A percentile compares a stretch with the other conserved stretches of the same genome.
Evolutionary conservation across 2,113 vertebrate genomes (phyloP).

Genomic region (Tonatia bakeri): DNA sequence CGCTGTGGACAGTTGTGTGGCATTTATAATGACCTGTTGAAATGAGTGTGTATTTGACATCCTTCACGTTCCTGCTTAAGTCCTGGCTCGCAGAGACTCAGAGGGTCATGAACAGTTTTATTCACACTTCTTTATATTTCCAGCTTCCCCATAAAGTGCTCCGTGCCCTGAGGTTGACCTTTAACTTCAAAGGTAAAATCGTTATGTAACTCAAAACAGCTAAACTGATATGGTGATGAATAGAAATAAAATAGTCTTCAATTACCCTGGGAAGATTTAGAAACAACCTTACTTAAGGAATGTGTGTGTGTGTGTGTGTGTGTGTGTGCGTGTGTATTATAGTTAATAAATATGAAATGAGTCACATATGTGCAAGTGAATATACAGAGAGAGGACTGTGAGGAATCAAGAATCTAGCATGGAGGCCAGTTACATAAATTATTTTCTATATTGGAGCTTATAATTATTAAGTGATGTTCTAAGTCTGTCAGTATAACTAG

Average conservation of each 20-base stretch:
- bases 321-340: not conserved
- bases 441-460: not conserved
- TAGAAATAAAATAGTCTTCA: not conserved
- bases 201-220: slow-evolving; percentile 65
- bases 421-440: not conserved
- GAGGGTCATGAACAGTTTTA: slow-evolving; percentile 61
- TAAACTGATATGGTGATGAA: slow-evolving; percentile 49
- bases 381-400: not conserved
- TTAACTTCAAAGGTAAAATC: slow-evolving; percentile 74
- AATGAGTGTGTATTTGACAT: slow-evolving; percentile 48
- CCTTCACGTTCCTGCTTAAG: slow-evolving; percentile 59
- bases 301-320: not conserved
- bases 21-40: slow-evolving; percentile 50
- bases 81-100: slow-evolving; percentile 22
- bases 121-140: slow-evolving; percentile 56
- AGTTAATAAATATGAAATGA: not conserved
- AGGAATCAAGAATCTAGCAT: not conserved
- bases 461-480: not conserved
- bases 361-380: not conserved
- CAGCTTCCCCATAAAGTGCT: slow-evolving; percentile 69
- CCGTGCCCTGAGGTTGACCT: slow-evolving; percentile 61
- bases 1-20: slow-evolving; percentile 1
- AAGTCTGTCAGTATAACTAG: not conserved
- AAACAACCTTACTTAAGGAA: not conserved
- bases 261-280: slow-evolving; percentile 39